phyloP scores from a whole-genome alignment of 2,888 invertebrate species.

The Caradrina kadenii region DNA sequence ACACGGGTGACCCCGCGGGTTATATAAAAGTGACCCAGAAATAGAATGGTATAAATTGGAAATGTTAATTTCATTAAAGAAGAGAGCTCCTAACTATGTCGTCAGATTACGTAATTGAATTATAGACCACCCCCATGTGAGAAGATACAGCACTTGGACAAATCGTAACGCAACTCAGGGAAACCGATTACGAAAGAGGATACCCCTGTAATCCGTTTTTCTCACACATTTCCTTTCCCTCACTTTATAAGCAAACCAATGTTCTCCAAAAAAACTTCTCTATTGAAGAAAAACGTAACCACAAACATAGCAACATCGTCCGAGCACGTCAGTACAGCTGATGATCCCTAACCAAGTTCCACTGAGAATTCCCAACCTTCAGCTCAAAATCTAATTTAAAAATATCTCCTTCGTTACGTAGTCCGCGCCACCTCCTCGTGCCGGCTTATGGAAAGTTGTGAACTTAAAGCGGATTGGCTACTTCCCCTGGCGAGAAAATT shows the following conservation, averaged over 20 bases:
- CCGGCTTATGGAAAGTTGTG: constrained; percentile 52
- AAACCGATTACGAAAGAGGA: constrained; percentile 21
- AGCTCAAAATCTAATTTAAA: constrained; percentile 54
- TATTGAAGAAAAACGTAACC: background rate
- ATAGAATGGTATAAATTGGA: background rate
- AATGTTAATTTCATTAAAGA: background rate
- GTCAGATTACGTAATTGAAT: background rate
- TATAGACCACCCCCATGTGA: background rate
- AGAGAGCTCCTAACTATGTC: background rate
- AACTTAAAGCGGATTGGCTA: constrained; percentile 58
- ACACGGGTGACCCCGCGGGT: no score
- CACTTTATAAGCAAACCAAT: constrained; percentile 16
- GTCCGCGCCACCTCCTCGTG: constrained; percentile 23
- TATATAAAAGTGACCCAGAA: background rate
- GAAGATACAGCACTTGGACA: background rate
- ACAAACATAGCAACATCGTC: constrained; percentile 2
- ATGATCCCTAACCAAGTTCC: constrained; percentile 24
- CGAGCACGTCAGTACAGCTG: constrained; percentile 13
- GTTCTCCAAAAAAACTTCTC: constrained; percentile 5
- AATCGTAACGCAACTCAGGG: constrained; percentile 14
- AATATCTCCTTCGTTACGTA: constrained; percentile 39
- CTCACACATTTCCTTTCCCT: constrained; percentile 12
- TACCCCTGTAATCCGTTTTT: constrained; percentile 30
- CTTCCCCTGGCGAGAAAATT: constrained; percentile 37
- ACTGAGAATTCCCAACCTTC: constrained; percentile 30